A percentile compares a stretch with the other conserved stretches of the same genome.
Conservation (phyloP, 2,113 vertebrate species). For the Spheniscus mendiculus region DNA sequence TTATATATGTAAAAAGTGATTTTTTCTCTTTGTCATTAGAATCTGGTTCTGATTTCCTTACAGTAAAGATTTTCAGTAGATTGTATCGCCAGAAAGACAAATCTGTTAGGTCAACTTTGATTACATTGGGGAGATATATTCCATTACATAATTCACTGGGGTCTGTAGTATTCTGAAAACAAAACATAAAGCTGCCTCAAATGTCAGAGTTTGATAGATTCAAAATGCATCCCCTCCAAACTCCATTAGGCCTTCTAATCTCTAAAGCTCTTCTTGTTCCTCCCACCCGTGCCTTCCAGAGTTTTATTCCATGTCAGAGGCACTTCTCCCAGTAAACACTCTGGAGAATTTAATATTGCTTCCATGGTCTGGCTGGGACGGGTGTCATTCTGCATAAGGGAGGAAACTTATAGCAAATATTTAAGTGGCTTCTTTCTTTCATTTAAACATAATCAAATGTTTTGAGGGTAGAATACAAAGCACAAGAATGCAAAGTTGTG, state of each 20-base stretch:
- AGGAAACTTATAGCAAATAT: background rate
- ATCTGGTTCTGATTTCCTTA: conserved; percentile 7
- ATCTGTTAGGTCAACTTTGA: conserved; percentile 35
- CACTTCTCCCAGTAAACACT: background rate
- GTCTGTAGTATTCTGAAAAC: background rate
- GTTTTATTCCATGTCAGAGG: background rate
- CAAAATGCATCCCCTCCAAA: background rate
- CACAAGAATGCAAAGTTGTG: fast-evolving
- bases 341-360: background rate
- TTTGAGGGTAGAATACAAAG: background rate
- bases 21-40: background rate
- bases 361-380: background rate
- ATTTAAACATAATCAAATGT: background rate
- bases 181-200: conserved; percentile 16
- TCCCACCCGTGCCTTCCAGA: background rate
- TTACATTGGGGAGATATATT: background rate
- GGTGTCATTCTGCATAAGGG: background rate
- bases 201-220: conserved; percentile 26
- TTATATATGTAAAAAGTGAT: background rate
- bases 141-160: background rate
- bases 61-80: background rate
- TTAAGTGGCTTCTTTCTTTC: background rate
- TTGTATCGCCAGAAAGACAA: background rate
- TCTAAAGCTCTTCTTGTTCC: background rate
- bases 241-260: background rate